A percentile compares a stretch with the other conserved stretches of the same genome.
These are phyloP conservation scores for Drosophila bocqueti DNA, from an alignment of 1,140 invertebrate genomes.

Conservation along the genomic window DNA sequence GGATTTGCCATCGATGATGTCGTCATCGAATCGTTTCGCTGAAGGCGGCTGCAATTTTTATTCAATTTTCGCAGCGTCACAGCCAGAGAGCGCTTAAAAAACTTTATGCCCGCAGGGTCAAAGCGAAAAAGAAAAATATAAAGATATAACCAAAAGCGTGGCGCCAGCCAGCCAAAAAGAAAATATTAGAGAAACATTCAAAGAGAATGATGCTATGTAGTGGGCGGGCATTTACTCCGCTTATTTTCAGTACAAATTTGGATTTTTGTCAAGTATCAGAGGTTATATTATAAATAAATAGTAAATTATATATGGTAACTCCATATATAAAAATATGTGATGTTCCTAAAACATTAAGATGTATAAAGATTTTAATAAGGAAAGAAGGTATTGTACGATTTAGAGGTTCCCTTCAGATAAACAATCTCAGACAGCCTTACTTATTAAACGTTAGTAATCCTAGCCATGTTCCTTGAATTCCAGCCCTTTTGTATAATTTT, in stretches of 20 bases:
- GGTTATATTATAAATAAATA: too few species aligned
- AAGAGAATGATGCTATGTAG: neutral
- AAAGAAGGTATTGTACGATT: neutral
- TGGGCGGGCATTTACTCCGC: neutral
- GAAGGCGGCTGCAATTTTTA: constrained; percentile 67
- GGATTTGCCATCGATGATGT: constrained; percentile 53
- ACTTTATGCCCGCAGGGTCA: constrained; percentile 30
- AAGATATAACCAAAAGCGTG: constrained; percentile 16
- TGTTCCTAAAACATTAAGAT: neutral
- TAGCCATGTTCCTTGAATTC: neutral
- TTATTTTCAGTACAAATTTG: neutral
- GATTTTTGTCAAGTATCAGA: neutral
- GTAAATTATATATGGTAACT: neutral
- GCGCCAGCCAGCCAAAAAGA: constrained; percentile 29
- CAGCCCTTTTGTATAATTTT: neutral
- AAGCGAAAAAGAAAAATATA: neutral
- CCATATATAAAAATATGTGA: neutral
- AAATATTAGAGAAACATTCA: constrained; percentile 71
- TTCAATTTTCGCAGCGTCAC: constrained; percentile 65
- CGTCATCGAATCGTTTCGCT: constrained; percentile 33
- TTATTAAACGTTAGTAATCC: neutral
- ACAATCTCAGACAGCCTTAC: too few species aligned
- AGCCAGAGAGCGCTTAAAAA: constrained; percentile 53
- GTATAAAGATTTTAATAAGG: neutral
- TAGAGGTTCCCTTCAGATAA: neutral